A percentile compares a stretch with the other conserved stretches of the same genome.
phyloP scores from a whole-genome alignment of 1,140 invertebrate genomes.

The Bombus breviceps region DNA sequence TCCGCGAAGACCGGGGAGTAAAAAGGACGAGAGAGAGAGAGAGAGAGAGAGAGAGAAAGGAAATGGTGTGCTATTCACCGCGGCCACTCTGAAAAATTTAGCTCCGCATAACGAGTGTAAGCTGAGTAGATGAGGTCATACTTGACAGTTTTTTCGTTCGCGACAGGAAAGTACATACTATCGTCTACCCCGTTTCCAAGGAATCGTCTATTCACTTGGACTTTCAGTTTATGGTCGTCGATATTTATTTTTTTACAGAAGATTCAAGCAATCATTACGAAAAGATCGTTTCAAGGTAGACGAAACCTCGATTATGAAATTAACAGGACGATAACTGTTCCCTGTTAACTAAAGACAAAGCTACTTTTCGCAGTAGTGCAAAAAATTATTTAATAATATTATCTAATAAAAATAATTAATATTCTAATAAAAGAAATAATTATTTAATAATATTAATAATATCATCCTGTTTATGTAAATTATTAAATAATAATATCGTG shows the following conservation, averaged over 20 bases:
- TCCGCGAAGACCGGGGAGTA: constrained; percentile 9
- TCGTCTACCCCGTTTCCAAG: neutral
- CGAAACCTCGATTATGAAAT: neutral
- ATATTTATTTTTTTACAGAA: neutral
- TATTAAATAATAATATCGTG: no score
- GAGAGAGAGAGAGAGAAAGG: neutral
- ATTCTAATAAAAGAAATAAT: no score
- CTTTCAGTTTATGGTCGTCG: neutral
- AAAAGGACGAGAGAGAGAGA: constrained; percentile 15
- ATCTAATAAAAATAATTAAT: no score
- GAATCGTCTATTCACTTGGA: neutral
- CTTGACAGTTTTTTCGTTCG: constrained; percentile 24
- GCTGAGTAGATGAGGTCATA: constrained; percentile 67
- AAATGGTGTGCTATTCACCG: constrained; percentile 68
- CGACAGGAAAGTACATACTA: neutral
- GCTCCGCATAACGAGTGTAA: constrained; percentile 70
- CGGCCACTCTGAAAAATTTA: constrained; percentile 75
- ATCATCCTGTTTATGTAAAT: no score
- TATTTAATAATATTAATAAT: no score
- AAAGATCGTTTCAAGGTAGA: neutral
- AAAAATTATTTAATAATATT: no score
- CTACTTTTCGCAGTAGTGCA: no score
- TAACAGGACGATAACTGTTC: neutral
- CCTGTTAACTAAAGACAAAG: no score
- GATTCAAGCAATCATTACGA: neutral